Evolutionary conservation across 2,113 vertebrate genomes (phyloP).

Genomic region (Acrocephalus arundinaceus): DNA sequence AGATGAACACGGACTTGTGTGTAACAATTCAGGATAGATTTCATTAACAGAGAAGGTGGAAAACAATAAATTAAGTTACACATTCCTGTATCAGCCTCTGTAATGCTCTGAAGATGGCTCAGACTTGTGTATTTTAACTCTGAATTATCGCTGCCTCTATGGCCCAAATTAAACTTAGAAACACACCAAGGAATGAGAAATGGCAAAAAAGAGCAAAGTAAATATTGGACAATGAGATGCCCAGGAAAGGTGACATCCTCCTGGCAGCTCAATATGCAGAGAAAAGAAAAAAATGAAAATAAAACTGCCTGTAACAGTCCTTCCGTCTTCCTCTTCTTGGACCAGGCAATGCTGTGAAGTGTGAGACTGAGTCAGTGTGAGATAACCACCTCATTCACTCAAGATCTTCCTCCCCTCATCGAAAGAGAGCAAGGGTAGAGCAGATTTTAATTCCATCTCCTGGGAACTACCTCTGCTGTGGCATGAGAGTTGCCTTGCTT

Average conservation of each 20-base stretch:
- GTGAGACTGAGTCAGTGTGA: neutral
- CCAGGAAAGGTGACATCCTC: neutral
- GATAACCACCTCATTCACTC: neutral
- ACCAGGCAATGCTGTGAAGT: neutral
- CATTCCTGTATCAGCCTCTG: neutral
- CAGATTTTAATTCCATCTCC: neutral
- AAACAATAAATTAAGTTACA: neutral
- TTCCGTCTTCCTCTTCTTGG: neutral
- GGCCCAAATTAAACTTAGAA: neutral
- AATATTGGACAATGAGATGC: neutral
- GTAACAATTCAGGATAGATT: neutral
- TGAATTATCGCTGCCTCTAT: neutral
- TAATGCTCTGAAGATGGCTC: neutral
- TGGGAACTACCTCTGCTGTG: neutral
- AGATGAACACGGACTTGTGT: neutral
- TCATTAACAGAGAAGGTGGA: neutral
- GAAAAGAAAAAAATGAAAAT: neutral
- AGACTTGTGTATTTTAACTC: neutral
- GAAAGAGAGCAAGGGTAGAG: neutral
- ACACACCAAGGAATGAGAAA: neutral
- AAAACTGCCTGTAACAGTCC: neutral
- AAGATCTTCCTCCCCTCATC: rapidly evolving
- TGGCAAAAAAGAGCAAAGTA: neutral
- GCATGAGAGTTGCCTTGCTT: neutral
- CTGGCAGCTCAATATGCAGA: neutral